Percentiles rank a stretch among this genome's conserved stretches.
These are phyloP conservation scores for Chlorodrepanis virens DNA, from an alignment of 2,113 vertebrate genomes.

Conservation along the genomic window DNA sequence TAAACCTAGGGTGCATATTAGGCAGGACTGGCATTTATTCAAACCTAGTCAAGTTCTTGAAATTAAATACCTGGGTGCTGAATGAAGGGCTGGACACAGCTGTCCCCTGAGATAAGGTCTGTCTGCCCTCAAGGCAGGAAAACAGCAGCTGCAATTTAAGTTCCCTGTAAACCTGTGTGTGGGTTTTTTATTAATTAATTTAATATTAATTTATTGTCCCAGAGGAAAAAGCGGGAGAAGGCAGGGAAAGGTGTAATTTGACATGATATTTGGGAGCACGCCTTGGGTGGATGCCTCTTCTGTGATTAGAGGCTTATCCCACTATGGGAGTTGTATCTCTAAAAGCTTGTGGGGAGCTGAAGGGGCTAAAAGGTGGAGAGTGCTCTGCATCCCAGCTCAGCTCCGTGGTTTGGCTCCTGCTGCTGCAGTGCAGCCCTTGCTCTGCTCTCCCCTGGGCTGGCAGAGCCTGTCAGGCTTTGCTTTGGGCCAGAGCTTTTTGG, in stretches of 20 bases:
- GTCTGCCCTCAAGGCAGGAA: background rate
- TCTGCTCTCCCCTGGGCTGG: background rate
- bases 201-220: background rate
- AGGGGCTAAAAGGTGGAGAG: rapidly evolving
- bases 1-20: background rate
- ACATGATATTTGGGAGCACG: rapidly evolving
- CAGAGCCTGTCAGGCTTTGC: background rate
- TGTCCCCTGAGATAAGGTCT: background rate
- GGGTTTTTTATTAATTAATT: background rate
- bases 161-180: rapidly evolving
- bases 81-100: background rate
- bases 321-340: rapidly evolving
- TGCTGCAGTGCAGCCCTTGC: background rate
- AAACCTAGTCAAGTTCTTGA: background rate
- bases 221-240: rapidly evolving
- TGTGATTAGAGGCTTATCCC: rapidly evolving
- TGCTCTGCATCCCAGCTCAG: rapidly evolving
- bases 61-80: background rate
- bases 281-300: rapidly evolving
- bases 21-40: background rate
- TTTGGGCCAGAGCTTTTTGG: background rate
- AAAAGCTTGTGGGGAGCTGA: background rate
- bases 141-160: background rate
- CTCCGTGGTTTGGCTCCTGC: background rate
- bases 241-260: background rate